Percentiles rank a stretch among this genome's conserved stretches.
phyloP scores from a whole-genome alignment of 2,797 vertebrate genomes.

The Bucorvus abyssinicus region DNA sequence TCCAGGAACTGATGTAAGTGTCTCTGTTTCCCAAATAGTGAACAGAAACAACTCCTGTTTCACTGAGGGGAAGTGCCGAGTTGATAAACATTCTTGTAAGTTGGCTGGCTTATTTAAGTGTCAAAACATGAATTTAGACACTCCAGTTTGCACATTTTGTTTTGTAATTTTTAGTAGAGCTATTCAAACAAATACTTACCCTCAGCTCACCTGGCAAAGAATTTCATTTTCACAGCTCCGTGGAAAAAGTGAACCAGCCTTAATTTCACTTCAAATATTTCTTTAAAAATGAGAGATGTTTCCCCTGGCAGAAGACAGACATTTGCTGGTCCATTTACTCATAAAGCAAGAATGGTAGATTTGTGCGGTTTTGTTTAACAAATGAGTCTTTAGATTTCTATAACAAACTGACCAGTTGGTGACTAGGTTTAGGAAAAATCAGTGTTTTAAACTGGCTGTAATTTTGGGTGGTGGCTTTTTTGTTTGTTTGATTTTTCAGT shows the following conservation, averaged over 20 bases:
- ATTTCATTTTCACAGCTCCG: slow-evolving; percentile 45
- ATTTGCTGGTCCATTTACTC: slow-evolving; percentile 32
- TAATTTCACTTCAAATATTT: slow-evolving; percentile 35
- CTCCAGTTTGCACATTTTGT: not conserved
- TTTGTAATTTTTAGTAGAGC: slow-evolving; percentile 2
- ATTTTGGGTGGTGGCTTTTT: not conserved
- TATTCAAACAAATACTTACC: slow-evolving; percentile 31
- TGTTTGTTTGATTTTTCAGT: not conserved
- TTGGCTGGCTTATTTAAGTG: not conserved
- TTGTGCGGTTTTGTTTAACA: slow-evolving; percentile 23
- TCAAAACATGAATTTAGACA: not conserved
- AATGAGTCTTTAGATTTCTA: slow-evolving; percentile 29
- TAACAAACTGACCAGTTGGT: not conserved
- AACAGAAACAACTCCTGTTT: not conserved
- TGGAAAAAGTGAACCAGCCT: slow-evolving; percentile 51
- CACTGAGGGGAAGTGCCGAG: not conserved
- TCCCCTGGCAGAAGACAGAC: slow-evolving; percentile 31
- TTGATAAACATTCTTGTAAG: not conserved
- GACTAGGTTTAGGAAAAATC: not conserved
- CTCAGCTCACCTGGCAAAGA: slow-evolving; percentile 54
- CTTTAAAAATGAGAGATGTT: slow-evolving; percentile 36
- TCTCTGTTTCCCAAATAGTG: not conserved
- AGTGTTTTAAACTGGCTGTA: not conserved
- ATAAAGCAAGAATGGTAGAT: slow-evolving; percentile 31
- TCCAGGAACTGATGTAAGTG: not conserved